Percentiles rank a stretch among this genome's conserved stretches.
Evolutionary conservation across 1,140 invertebrate genomes (phyloP).

Genomic region (Calephelis nemesis): DNA sequence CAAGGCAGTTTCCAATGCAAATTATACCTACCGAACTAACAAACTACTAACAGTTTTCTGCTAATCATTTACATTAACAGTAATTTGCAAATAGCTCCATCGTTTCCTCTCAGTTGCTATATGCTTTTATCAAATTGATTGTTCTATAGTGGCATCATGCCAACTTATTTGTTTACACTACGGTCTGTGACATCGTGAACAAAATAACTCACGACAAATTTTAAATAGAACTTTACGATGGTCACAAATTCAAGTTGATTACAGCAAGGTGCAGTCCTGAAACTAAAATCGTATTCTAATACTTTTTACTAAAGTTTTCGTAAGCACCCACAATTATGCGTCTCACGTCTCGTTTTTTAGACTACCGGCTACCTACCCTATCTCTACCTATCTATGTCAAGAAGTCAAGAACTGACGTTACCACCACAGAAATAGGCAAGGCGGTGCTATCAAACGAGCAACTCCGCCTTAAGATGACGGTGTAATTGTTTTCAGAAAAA

Average conservation of each 20-base stretch:
- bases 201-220: not conserved
- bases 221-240: constrained; percentile 11
- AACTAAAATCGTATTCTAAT: not conserved
- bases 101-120: not conserved
- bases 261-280: constrained; percentile 12
- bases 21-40: not conserved
- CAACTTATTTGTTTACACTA: not conserved
- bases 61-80: not conserved
- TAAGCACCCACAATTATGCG: no score
- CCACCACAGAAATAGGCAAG: no score
- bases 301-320: no score
- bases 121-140: constrained; percentile 3
- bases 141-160: constrained; percentile 1
- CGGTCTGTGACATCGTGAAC: constrained; percentile 1
- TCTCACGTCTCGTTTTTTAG: no score
- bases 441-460: no score
- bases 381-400: no score
- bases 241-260: constrained; percentile 4
- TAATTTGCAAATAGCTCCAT: not conserved
- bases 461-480: no score
- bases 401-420: no score
- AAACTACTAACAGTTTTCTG: not conserved
- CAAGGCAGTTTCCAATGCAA: no score
- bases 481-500: no score
- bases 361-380: no score